A percentile compares a stretch with the other conserved stretches of the same genome.
Evolutionary conservation across 2,113 vertebrate species (phyloP).

Genomic region (Hemicordylus capensis): DNA sequence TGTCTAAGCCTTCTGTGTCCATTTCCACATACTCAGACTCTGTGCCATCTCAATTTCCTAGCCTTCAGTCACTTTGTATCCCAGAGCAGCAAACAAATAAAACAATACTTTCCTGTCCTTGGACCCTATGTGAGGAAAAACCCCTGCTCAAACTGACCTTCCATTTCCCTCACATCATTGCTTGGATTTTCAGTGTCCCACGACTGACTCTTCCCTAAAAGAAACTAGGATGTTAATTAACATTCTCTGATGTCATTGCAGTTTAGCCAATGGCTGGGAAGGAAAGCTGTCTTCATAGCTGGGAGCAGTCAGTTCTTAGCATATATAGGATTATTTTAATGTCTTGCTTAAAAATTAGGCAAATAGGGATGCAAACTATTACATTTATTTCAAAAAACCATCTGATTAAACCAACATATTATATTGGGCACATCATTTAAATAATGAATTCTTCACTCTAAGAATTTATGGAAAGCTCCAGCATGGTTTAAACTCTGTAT

Average conservation of each 20-base stretch:
- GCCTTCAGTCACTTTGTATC: background rate
- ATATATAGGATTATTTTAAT: background rate
- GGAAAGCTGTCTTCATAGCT: background rate
- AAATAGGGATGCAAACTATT: background rate
- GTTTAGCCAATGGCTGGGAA: background rate
- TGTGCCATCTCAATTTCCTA: no score
- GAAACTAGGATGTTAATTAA: background rate
- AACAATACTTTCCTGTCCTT: background rate
- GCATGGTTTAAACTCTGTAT: background rate
- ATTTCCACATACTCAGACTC: no score
- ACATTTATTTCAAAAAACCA: background rate
- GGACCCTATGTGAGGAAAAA: background rate
- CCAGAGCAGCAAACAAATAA: background rate
- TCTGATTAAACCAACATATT: constrained; percentile 15
- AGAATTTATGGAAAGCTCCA: constrained; percentile 23
- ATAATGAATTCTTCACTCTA: background rate
- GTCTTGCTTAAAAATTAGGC: background rate
- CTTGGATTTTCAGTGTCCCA: background rate
- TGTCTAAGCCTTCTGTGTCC: no score
- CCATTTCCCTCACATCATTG: background rate
- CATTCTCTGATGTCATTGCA: background rate
- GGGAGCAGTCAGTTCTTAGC: background rate
- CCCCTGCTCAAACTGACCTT: background rate
- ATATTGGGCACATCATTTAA: background rate
- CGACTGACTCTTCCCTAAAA: background rate